A percentile compares a stretch with the other conserved stretches of the same genome.
Conservation (phyloP, 2,888 invertebrate species). For the Dynastes grantii region DNA sequence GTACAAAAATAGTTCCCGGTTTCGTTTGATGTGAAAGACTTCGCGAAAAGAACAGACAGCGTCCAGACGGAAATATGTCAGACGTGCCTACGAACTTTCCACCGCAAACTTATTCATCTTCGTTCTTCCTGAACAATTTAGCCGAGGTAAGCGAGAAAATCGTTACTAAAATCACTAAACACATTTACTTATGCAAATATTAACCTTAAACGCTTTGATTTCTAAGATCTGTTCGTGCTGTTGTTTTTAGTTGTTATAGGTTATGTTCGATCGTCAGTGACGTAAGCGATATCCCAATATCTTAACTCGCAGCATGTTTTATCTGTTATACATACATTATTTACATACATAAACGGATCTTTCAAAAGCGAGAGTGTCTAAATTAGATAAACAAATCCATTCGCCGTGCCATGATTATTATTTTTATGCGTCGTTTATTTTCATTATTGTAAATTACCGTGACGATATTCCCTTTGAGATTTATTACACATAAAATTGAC, state of each 20-base stretch:
- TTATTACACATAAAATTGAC: too few relatives aligned
- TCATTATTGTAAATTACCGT: neutral
- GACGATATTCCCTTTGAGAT: too few relatives aligned
- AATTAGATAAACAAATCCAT: neutral
- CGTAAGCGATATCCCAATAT: too few relatives aligned
- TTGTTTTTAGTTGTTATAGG: slow-evolving; percentile 43
- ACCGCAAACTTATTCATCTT: slow-evolving; percentile 68
- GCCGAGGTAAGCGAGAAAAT: slow-evolving; percentile 61
- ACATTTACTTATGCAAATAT: too few relatives aligned
- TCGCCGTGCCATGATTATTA: slow-evolving; percentile 18
- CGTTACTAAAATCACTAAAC: too few relatives aligned
- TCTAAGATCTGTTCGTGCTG: slow-evolving; percentile 24
- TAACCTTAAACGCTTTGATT: too few relatives aligned
- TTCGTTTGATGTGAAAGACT: neutral
- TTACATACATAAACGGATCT: neutral
- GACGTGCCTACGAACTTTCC: slow-evolving; percentile 65
- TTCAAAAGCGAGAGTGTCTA: neutral
- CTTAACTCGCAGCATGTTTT: neutral
- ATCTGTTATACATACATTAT: neutral
- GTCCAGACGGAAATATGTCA: slow-evolving; percentile 52
- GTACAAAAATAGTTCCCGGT: neutral
- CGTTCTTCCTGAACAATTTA: slow-evolving; percentile 66
- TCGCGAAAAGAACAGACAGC: neutral
- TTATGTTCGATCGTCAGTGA: slow-evolving; percentile 35
- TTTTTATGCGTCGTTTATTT: slow-evolving; percentile 11